Evolutionary conservation across 2,888 invertebrate genomes (phyloP).

Genomic region (Idaea aversata): DNA sequence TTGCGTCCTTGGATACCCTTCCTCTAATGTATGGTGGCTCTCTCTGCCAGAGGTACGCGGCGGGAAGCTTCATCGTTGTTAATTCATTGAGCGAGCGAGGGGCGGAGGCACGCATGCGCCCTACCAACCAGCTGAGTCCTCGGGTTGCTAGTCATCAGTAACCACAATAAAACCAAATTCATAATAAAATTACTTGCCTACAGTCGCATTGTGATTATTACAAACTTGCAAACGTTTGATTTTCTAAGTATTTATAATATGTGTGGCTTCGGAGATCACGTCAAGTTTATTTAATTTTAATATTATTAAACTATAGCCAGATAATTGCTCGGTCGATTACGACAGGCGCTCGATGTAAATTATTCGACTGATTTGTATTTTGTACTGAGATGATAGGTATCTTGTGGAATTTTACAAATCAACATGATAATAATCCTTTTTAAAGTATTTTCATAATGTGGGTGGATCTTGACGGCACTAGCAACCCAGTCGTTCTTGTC

Average conservation of each 20-base stretch:
- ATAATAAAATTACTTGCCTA: not conserved
- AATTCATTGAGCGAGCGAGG: conserved; percentile 66
- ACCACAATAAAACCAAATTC: conserved; percentile 21
- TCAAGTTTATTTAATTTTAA: not conserved
- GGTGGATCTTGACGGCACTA: conserved; percentile 26
- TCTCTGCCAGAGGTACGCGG: not conserved
- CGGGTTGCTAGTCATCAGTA: conserved; percentile 44
- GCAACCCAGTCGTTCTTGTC: conserved; percentile 36
- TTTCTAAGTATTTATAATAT: not conserved
- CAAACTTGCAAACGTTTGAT: conserved; percentile 14
- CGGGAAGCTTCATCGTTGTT: conserved; percentile 32
- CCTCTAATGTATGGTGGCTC: too few species aligned
- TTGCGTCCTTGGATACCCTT: too few species aligned
- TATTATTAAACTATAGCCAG: not conserved
- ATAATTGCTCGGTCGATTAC: conserved; percentile 5
- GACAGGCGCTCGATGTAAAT: conserved; percentile 9
- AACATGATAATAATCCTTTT: conserved; percentile 15
- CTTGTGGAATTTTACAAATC: conserved; percentile 13
- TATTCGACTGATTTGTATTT: not conserved
- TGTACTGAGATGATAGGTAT: not conserved
- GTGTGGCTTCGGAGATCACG: not conserved
- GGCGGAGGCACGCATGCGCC: conserved; percentile 67
- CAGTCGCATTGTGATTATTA: conserved; percentile 6
- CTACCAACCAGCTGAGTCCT: conserved; percentile 20
- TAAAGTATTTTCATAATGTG: not conserved